Percentiles rank a stretch among this genome's conserved stretches.
Evolutionary conservation across 2,888 invertebrate species (phyloP).

Genomic region (Agrotis puta): DNA sequence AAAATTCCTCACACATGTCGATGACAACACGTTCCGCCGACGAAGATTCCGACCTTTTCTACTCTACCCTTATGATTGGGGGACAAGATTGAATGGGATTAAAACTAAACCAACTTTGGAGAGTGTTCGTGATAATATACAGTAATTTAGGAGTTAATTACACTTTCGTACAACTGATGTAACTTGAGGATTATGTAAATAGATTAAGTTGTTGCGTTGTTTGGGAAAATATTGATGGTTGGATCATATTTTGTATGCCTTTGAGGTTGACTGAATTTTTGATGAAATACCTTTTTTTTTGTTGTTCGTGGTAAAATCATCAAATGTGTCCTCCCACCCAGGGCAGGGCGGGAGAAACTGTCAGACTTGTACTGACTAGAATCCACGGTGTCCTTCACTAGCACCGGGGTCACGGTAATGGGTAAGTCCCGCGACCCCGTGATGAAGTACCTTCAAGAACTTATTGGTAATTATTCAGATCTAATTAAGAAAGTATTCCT

Average conservation of each 20-base stretch:
- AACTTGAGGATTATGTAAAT: constrained; percentile 52
- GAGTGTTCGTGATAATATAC: constrained; percentile 53
- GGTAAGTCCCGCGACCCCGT: too few species aligned
- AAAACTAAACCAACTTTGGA: constrained; percentile 56
- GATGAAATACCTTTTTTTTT: too few species aligned
- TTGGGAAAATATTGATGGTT: constrained; percentile 36
- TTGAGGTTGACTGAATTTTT: background rate
- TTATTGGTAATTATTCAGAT: background rate
- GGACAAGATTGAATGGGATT: constrained; percentile 66
- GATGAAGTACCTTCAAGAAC: too few species aligned
- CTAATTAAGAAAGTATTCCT: background rate
- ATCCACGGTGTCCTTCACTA: too few species aligned
- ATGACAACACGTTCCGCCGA: constrained; percentile 57
- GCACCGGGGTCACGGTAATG: too few species aligned
- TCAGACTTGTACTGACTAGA: too few species aligned
- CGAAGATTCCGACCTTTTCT: constrained; percentile 63
- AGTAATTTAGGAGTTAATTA: constrained; percentile 55
- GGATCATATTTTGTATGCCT: constrained; percentile 15
- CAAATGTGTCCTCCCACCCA: too few species aligned
- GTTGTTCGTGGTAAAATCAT: too few species aligned
- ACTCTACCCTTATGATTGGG: constrained; percentile 61
- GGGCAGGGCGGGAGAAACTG: too few species aligned
- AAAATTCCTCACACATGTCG: constrained; percentile 47
- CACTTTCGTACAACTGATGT: constrained; percentile 49
- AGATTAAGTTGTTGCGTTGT: constrained; percentile 46